Evolutionary conservation across 1,140 invertebrate genomes (phyloP).

Genomic region (Gryllus bimaculatus): DNA sequence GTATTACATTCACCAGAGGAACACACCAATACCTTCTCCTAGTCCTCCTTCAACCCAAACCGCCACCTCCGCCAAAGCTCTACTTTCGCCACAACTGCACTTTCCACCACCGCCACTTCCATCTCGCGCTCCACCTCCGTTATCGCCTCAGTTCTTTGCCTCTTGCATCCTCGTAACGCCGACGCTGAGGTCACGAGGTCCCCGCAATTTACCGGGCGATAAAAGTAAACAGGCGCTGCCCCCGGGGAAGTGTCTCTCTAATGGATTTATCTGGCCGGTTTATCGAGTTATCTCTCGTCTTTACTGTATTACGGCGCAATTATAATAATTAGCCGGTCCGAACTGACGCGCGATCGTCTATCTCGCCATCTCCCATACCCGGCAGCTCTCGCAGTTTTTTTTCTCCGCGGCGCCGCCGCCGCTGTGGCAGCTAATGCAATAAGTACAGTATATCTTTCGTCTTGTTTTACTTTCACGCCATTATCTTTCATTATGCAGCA

Average conservation of each 20-base stretch:
- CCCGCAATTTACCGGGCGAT: background rate
- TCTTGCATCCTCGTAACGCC: too few species aligned
- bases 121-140: too few species aligned
- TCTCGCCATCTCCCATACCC: background rate
- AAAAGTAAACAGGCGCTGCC: background rate
- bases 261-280: background rate
- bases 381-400: background rate
- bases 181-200: background rate
- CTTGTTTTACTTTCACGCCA: background rate
- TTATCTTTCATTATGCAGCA: constrained; percentile 1
- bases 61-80: too few species aligned
- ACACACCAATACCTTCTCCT: too few species aligned
- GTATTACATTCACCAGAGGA: too few species aligned
- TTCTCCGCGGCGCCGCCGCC: background rate
- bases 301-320: background rate
- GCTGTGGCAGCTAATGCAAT: background rate
- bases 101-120: too few species aligned
- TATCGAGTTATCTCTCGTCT: background rate
- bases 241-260: background rate
- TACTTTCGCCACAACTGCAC: too few species aligned
- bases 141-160: too few species aligned
- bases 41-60: too few species aligned
- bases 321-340: background rate
- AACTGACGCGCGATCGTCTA: background rate
- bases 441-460: background rate